Percentiles rank a stretch among this genome's conserved stretches.
phyloP scores from a whole-genome alignment of 2,797 vertebrate genomes.

The Salarias fasciatus region DNA sequence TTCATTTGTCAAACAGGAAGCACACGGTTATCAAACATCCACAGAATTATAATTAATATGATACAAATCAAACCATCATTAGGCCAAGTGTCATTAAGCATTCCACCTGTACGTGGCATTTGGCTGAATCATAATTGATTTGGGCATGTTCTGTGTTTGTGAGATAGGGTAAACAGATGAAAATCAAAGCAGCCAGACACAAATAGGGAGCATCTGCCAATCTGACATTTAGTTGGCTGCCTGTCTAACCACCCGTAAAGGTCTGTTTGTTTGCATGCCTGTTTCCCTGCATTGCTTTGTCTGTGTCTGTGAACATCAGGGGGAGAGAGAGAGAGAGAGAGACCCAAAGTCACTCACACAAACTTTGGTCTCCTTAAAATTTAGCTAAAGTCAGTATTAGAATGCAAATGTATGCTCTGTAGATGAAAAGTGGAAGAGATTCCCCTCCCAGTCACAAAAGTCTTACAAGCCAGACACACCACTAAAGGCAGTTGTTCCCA shows the following conservation, averaged over 20 bases:
- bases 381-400: conserved; percentile 30
- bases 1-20: conserved; percentile 26
- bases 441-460: conserved; percentile 33
- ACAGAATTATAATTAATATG: conserved; percentile 28
- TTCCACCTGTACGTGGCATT: conserved; percentile 66
- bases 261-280: conserved; percentile 56
- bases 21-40: conserved; percentile 30
- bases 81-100: conserved; percentile 45
- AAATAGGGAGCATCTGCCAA: conserved; percentile 54
- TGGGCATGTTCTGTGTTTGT: conserved; percentile 49
- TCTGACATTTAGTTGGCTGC: conserved; percentile 74
- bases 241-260: conserved; percentile 55
- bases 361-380: conserved; percentile 36
- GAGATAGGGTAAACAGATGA: conserved; percentile 63
- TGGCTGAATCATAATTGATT: conserved; percentile 64
- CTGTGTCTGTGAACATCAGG: conserved; percentile 13
- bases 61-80: conserved; percentile 31
- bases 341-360: conserved; percentile 9
- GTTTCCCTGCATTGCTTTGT: conserved; percentile 36
- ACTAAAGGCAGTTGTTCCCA: conserved; percentile 8
- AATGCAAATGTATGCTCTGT: conserved; percentile 54
- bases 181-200: conserved; percentile 62
- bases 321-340: conserved; percentile 14
- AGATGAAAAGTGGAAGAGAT: conserved; percentile 30
- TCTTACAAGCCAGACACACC: conserved; percentile 37